phyloP scores from a whole-genome alignment of 2,113 vertebrate species.

The Calypte anna region DNA sequence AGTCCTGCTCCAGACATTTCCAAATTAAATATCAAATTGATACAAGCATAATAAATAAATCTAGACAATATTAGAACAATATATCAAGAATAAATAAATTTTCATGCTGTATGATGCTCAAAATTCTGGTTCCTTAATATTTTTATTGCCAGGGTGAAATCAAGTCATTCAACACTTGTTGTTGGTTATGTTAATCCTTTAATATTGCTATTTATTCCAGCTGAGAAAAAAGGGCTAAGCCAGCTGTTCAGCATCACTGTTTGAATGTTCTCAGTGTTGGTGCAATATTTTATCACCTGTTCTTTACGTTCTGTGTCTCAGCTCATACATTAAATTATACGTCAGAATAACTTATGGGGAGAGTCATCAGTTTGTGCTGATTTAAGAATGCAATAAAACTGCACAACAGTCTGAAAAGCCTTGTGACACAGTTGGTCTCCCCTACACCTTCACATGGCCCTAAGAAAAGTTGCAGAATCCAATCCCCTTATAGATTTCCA shows the following conservation, averaged over 20 bases:
- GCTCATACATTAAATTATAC: slow-evolving; percentile 32
- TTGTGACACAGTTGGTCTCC: not conserved
- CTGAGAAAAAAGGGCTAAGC: slow-evolving; percentile 25
- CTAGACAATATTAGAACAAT: not conserved
- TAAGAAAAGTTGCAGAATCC: not conserved
- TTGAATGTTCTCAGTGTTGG: slow-evolving; percentile 35
- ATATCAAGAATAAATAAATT: not conserved
- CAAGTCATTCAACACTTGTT: slow-evolving; percentile 38
- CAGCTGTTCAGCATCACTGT: slow-evolving; percentile 55
- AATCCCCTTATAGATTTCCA: not conserved
- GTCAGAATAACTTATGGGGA: slow-evolving; percentile 24
- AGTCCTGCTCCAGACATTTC: not conserved
- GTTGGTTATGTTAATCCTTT: slow-evolving; percentile 68
- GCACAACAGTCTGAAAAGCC: not conserved
- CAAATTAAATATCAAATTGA: not conserved
- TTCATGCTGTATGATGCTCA: not conserved
- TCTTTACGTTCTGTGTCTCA: slow-evolving; percentile 52
- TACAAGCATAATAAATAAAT: not conserved
- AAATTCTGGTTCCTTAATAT: not conserved
- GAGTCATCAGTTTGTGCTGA: not conserved
- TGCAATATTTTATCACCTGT: slow-evolving; percentile 65
- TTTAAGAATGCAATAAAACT: slow-evolving; percentile 65
- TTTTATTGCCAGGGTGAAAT: slow-evolving; percentile 22
- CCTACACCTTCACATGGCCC: not conserved
- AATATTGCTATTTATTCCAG: slow-evolving; percentile 57